Conservation (phyloP, 2,113 vertebrate species). For the Phyllostomus discolor region DNA sequence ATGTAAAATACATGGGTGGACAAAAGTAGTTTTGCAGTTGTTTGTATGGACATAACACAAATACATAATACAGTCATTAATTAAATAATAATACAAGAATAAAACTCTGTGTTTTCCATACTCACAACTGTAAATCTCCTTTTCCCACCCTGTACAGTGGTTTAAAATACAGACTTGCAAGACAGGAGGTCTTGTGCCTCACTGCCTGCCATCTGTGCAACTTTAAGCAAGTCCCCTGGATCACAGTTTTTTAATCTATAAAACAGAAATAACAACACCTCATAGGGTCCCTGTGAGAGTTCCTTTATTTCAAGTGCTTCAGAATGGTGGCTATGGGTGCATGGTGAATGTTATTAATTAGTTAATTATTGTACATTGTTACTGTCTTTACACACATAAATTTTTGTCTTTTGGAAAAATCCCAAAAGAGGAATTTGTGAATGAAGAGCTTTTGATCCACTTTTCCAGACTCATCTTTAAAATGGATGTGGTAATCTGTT, state of each 20-base stretch:
- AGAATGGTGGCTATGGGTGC: background rate
- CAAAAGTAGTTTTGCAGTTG: background rate
- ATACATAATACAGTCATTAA: background rate
- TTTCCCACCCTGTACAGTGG: background rate
- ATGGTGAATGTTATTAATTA: background rate
- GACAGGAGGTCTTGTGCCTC: background rate
- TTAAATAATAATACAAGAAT: background rate
- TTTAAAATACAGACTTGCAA: background rate
- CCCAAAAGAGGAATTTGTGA: background rate
- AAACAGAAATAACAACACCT: background rate
- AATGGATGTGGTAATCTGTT: background rate
- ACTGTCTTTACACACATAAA: background rate
- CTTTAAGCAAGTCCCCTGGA: too few relatives aligned
- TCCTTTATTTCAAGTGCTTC: background rate
- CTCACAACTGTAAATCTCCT: too few relatives aligned
- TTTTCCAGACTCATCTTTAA: background rate
- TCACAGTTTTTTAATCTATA: background rate
- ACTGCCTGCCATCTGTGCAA: background rate
- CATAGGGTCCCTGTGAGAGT: background rate
- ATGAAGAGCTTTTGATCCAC: background rate
- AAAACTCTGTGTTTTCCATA: too few relatives aligned
- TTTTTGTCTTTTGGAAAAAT: slow-evolving; percentile 1
- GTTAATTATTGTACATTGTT: background rate
- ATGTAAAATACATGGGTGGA: background rate
- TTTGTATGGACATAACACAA: background rate